Percentiles rank a stretch among this genome's conserved stretches.
Conservation (phyloP, 2,113 vertebrate genomes). For the Grammomys dolichurus region DNA sequence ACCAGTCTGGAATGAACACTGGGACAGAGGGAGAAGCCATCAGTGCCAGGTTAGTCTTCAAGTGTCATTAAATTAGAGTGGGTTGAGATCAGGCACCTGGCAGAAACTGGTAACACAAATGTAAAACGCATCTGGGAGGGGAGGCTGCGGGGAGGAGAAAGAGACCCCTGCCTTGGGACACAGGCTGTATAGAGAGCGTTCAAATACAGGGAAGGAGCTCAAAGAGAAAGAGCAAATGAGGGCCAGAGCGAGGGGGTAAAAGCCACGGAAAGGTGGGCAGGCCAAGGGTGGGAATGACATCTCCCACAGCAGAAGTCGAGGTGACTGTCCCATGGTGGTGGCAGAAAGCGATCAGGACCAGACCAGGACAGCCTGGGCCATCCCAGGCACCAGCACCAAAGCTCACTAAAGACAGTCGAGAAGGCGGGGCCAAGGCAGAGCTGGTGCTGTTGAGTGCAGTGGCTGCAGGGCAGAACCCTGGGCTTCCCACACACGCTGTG, state of each 20-base stretch:
- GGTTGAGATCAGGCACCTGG: background rate
- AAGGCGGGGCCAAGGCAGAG: background rate
- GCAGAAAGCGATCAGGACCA: background rate
- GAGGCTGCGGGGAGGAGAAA: background rate
- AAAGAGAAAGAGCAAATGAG: background rate
- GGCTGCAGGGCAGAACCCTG: background rate
- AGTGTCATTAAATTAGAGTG: background rate
- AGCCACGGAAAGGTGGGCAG: background rate
- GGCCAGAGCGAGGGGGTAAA: background rate
- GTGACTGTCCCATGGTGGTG: background rate
- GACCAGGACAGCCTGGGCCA: background rate
- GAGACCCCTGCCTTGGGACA: background rate
- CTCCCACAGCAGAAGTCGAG: background rate
- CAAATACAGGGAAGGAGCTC: too few species aligned
- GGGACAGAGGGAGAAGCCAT: background rate
- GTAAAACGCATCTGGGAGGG: background rate
- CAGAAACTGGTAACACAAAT: background rate
- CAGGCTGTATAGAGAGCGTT: background rate
- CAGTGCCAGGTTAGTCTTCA: background rate
- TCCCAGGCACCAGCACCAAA: background rate
- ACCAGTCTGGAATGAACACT: background rate
- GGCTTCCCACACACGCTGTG: background rate
- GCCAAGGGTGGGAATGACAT: background rate
- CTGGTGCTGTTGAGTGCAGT: rapidly evolving
- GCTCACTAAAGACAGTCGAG: background rate